phyloP scores from a whole-genome alignment of 2,113 vertebrate genomes.

The Australoheros scitulus region DNA sequence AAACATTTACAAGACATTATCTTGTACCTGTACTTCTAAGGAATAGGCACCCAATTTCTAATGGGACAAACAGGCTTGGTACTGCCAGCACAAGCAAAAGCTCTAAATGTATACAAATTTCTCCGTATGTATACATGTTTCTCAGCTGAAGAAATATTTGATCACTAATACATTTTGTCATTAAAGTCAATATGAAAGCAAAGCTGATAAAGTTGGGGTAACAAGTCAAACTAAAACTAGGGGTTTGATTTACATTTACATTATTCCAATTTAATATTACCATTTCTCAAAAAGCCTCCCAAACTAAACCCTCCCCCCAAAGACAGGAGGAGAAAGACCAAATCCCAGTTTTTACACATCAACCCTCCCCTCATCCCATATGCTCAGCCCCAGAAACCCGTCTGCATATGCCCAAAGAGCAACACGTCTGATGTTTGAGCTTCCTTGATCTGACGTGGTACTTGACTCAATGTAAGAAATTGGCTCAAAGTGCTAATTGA shows the following conservation, averaged over 20 bases:
- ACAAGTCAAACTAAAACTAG: conserved; percentile 74
- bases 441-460: conserved; percentile 49
- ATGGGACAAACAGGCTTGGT: conserved; percentile 34
- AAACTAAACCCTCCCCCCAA: conserved; percentile 51
- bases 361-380: conserved; percentile 12
- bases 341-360: conserved; percentile 35
- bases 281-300: conserved; percentile 24
- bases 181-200: conserved; percentile 62
- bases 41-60: conserved; percentile 64
- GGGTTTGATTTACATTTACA: conserved; percentile 73
- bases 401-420: conserved; percentile 50
- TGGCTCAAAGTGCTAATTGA: conserved; percentile 78
- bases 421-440: conserved; percentile 49
- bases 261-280: conserved; percentile 67
- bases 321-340: conserved; percentile 49
- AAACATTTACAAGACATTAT: conserved; percentile 52
- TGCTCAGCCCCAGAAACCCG: conserved; percentile 3
- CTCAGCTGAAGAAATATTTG: conserved; percentile 48
- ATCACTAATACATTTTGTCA: conserved; percentile 64
- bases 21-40: conserved; percentile 53
- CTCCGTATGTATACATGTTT: conserved; percentile 10
- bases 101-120: conserved; percentile 37
- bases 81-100: conserved; percentile 42
- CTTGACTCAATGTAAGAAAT: conserved; percentile 62
- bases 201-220: conserved; percentile 54